Percentiles rank a stretch among this genome's conserved stretches.
Evolutionary conservation across 2,888 invertebrate genomes (phyloP).

Genomic region (Apantesis nais): DNA sequence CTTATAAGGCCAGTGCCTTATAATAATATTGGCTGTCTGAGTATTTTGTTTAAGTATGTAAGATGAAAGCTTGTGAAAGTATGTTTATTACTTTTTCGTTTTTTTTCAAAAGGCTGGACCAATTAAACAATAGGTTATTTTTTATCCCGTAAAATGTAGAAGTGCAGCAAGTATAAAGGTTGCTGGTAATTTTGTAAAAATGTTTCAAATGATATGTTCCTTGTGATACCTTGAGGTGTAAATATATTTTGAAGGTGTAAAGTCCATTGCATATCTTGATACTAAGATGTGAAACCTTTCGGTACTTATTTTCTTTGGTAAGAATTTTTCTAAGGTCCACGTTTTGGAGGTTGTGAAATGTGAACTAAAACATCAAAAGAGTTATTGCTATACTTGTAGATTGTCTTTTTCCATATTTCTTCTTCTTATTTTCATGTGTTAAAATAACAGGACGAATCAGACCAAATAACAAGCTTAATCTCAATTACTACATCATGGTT

Average conservation of each 20-base stretch:
- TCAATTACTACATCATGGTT: too few species aligned
- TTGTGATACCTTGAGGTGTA: neutral
- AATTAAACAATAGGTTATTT: too few species aligned
- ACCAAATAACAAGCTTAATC: too few species aligned
- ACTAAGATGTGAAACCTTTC: constrained; percentile 21
- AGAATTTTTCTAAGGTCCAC: constrained; percentile 47
- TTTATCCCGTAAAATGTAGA: too few species aligned
- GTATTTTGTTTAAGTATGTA: neutral
- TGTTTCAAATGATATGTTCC: neutral
- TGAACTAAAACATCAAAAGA: neutral
- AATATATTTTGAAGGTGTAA: neutral
- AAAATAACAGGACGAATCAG: too few species aligned
- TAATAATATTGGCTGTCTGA: neutral
- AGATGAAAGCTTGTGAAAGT: neutral
- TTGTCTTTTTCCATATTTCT: neutral
- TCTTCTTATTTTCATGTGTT: too few species aligned
- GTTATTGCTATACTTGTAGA: neutral
- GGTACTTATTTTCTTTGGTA: constrained; percentile 43
- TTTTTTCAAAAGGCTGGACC: too few species aligned
- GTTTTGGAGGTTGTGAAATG: neutral
- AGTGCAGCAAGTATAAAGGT: too few species aligned
- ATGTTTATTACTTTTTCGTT: neutral
- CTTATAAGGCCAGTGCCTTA: neutral
- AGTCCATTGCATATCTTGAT: constrained; percentile 6
- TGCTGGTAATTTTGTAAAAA: neutral